Evolutionary conservation across 2,888 invertebrate species (phyloP), one percentile per base, ranked within the genome.

Genomic region (Ramazzottius varieornatus): DNA sequence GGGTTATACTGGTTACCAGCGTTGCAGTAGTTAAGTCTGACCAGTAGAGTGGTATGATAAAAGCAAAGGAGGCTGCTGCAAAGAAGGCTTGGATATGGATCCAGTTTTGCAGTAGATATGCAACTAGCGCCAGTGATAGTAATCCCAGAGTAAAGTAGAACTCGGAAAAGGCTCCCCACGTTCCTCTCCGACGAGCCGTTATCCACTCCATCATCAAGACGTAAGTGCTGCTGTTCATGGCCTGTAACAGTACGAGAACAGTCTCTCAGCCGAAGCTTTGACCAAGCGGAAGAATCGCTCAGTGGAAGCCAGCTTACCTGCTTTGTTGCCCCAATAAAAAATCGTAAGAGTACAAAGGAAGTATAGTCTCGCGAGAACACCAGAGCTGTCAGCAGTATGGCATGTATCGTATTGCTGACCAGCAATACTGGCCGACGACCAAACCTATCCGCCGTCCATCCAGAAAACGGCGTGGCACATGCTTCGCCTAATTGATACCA

Each of bases 301-400:
- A n/a, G n/a, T n/a, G n/a, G n/a, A n/a, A n/a, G n/a, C n/a, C n/a
- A n/a, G 32, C 20, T 66, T 33, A 66, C 66, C 34, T 66, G 66
- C 32, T 34, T 46, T 34, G 65, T 24, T 32, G 65, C 46, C 16
- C 64, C 66, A 24, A 65, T 46, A 20, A 64, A 46, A 46, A 66
- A 66, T 1, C 66, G 34, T 1, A 66, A n/a, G 20, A 33, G 46
- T 8, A 33, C 65, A 46, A 66, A 66, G 24, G 65, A 64, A 20
- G 40, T 46, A 29, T 46, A 66, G 8, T 65, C 65, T n/a, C 46
- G 40, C n/a, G 65, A 46, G 46, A 65, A 66, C n/a, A 54, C 65
- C n/a, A 66, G 33, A 46, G 40, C 46, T 2, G 63, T 46, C 32
- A 46, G 46, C n/a, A 66, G 46, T 40, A 46, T 33, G 13, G 65